Evolutionary conservation across 2,888 invertebrate species (phyloP).

Genomic region (Erynnis tages): DNA sequence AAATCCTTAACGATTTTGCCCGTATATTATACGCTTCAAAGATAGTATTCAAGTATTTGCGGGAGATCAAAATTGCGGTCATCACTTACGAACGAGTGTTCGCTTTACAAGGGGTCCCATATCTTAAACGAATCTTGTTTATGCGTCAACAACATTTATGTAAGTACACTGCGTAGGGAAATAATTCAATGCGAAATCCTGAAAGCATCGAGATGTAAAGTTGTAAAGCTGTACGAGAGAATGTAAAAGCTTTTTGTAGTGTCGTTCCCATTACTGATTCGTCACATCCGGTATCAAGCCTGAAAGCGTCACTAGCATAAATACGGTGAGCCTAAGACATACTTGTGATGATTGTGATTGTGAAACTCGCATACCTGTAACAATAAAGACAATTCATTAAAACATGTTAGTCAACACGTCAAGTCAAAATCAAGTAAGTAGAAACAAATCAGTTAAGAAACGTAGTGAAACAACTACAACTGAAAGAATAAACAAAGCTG

Average conservation of each 20-base stretch:
- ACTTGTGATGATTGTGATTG: background rate
- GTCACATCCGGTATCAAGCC: background rate
- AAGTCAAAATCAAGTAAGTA: background rate
- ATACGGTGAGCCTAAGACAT: too few relatives aligned
- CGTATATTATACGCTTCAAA: background rate
- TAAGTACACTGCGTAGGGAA: background rate
- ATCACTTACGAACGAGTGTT: background rate
- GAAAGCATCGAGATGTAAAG: conserved; percentile 2
- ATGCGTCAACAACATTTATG: background rate
- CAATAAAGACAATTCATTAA: too few relatives aligned
- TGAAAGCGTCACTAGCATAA: too few relatives aligned
- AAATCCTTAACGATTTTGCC: too few relatives aligned
- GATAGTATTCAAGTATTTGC: background rate
- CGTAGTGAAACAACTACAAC: too few relatives aligned
- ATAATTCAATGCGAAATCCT: background rate
- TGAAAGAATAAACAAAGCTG: too few relatives aligned
- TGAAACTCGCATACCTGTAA: conserved; percentile 14
- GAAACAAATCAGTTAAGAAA: too few relatives aligned
- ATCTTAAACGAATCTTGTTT: conserved; percentile 3
- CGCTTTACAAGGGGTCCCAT: background rate
- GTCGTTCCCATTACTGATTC: too few relatives aligned
- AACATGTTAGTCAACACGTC: background rate
- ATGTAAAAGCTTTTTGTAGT: too few relatives aligned
- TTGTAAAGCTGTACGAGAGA: too few relatives aligned
- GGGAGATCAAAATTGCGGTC: conserved; percentile 1